A percentile compares a stretch with the other conserved stretches of the same genome.
Conservation (phyloP, 2,797 vertebrate genomes). For the Amphiprion clarkii region DNA sequence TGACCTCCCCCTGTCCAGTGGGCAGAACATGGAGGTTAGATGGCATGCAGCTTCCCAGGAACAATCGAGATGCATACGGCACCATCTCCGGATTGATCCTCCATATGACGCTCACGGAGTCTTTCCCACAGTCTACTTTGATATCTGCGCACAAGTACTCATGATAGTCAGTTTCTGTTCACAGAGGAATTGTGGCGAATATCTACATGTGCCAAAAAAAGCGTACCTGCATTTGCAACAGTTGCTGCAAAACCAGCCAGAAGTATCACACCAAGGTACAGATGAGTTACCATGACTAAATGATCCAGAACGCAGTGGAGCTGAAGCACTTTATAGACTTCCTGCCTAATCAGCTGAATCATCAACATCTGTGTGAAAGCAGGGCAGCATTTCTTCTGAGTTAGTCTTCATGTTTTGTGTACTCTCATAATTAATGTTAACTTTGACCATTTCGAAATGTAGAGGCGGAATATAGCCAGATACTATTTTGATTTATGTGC, state of each 20-base stretch:
- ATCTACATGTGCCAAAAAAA: accelerated
- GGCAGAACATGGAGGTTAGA: conserved; percentile 45
- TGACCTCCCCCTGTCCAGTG: conserved; percentile 51
- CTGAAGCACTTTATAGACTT: conserved; percentile 38
- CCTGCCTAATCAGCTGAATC: conserved; percentile 62
- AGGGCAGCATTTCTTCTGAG: not conserved
- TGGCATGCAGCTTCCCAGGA: conserved; percentile 81
- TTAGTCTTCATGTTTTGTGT: not conserved
- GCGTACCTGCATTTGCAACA: conserved; percentile 55
- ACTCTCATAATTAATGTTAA: not conserved
- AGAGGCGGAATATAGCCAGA: not conserved
- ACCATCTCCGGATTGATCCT: conserved; percentile 53
- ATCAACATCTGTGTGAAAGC: conserved; percentile 61
- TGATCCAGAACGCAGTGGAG: accelerated
- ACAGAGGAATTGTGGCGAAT: not conserved
- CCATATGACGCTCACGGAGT: conserved; percentile 72
- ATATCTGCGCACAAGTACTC: conserved; percentile 66
- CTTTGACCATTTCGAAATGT: not conserved
- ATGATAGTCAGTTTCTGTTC: not conserved
- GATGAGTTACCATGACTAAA: conserved; percentile 53
- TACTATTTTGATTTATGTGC: not conserved
- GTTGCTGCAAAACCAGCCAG: conserved; percentile 37
- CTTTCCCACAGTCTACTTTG: conserved; percentile 62
- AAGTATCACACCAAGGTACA: conserved; percentile 36
- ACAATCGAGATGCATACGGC: conserved; percentile 67